A percentile compares a stretch with the other conserved stretches of the same genome.
Evolutionary conservation across 2,113 vertebrate species (phyloP).

Genomic region (Mustelus asterias): DNA sequence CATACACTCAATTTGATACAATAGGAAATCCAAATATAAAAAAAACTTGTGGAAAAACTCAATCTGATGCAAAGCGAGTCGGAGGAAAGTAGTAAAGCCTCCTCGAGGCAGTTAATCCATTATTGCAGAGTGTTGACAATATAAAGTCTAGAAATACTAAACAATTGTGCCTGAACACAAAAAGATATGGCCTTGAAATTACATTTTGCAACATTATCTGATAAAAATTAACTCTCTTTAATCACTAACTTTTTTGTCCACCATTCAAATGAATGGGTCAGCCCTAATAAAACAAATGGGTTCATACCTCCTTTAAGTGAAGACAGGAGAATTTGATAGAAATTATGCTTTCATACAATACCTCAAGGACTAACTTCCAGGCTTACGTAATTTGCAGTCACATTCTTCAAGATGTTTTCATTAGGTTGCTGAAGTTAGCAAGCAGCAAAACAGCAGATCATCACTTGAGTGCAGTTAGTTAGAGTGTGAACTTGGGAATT

Average conservation of each 20-base stretch:
- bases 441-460: too few species aligned
- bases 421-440: background rate
- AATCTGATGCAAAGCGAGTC: background rate
- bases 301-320: background rate
- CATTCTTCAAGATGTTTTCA: background rate
- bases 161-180: background rate
- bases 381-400: background rate
- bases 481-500: too few species aligned
- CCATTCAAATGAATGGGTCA: background rate
- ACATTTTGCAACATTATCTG: background rate
- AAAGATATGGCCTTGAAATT: background rate
- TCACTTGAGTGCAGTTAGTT: too few species aligned
- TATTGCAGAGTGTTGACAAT: background rate
- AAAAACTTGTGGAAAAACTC: background rate
- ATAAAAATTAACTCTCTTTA: background rate
- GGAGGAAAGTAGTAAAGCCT: background rate
- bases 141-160: background rate
- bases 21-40: background rate
- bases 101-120: background rate
- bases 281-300: background rate
- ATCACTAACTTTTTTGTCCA: background rate
- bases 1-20: background rate
- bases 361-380: background rate
- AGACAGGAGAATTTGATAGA: background rate
- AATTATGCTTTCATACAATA: background rate